These are phyloP conservation scores for Cheilosia vulpina DNA, from an alignment of 2,888 invertebrate genomes.

Conservation along the genomic window DNA sequence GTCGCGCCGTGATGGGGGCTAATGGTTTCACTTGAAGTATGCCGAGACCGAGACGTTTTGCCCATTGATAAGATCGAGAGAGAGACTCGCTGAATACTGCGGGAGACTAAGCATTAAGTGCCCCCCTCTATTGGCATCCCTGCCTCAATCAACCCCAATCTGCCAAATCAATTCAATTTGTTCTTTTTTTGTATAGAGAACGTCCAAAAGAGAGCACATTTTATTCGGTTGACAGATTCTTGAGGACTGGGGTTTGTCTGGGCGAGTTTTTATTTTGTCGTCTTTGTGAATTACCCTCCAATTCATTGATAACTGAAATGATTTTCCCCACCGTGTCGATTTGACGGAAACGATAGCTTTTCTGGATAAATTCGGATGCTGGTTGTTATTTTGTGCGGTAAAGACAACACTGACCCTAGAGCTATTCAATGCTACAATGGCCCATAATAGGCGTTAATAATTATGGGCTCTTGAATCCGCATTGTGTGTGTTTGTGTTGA, in stretches of 20 bases:
- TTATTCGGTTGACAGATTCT: slow-evolving; percentile 62
- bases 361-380: background rate
- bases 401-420: slow-evolving; percentile 12
- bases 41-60: slow-evolving; percentile 14
- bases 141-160: slow-evolving; percentile 72
- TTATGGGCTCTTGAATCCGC: slow-evolving; percentile 37
- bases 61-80: slow-evolving; percentile 35
- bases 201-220: slow-evolving; percentile 51
- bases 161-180: slow-evolving; percentile 75
- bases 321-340: slow-evolving; percentile 63
- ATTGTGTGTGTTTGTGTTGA: slow-evolving; percentile 41
- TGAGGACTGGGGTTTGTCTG: slow-evolving; percentile 31
- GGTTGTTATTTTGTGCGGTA: slow-evolving; percentile 43
- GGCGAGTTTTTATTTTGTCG: background rate
- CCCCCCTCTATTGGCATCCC: slow-evolving; percentile 52
- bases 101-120: slow-evolving; percentile 46
- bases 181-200: slow-evolving; percentile 43
- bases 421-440: slow-evolving; percentile 2
- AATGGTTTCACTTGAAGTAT: slow-evolving; percentile 59
- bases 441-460: slow-evolving; percentile 52
- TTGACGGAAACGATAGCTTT: slow-evolving; percentile 67
- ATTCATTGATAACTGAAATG: slow-evolving; percentile 74
- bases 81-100: slow-evolving; percentile 35
- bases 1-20: slow-evolving; percentile 36
- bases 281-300: slow-evolving; percentile 67